phyloP scores from a whole-genome alignment of 2,113 vertebrate genomes.

The Sebastes fasciatus region DNA sequence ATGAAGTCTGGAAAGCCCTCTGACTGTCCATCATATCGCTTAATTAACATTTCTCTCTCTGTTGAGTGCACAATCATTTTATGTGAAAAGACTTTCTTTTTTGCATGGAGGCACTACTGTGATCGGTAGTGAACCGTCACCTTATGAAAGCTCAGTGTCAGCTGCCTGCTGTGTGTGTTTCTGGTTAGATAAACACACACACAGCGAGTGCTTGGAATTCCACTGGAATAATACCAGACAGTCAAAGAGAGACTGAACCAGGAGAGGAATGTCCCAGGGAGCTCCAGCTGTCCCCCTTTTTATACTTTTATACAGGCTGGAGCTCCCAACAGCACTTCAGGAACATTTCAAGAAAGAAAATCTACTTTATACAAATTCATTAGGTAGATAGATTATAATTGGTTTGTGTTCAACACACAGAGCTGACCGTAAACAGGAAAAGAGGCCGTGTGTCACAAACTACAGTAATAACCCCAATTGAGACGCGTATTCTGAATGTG shows the following conservation, averaged over 20 bases:
- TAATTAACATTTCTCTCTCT: background rate
- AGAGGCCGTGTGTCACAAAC: too few species aligned
- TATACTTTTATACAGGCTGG: background rate
- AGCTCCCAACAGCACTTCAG: background rate
- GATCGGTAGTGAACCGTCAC: background rate
- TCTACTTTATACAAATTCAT: background rate
- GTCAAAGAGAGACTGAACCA: background rate
- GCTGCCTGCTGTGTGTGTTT: conserved; percentile 14
- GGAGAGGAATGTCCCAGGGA: conserved; percentile 28
- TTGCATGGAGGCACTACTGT: background rate
- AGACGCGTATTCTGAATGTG: too few species aligned
- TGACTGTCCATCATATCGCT: background rate
- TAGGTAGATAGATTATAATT: too few species aligned
- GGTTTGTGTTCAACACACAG: too few species aligned
- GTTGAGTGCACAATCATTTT: too few species aligned
- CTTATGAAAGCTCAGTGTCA: background rate
- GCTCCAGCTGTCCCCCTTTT: conserved; percentile 37
- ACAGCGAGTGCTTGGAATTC: conserved; percentile 55
- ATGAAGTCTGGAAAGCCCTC: background rate
- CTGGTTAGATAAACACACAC: conserved; percentile 13
- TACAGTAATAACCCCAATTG: too few species aligned
- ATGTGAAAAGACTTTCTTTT: too few species aligned
- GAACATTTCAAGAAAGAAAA: background rate
- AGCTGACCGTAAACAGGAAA: too few species aligned
- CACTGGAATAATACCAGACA: conserved; percentile 35